A percentile compares a stretch with the other conserved stretches of the same genome.
Conservation (phyloP, 2,113 vertebrate genomes). For the Toxotes chatareus region DNA sequence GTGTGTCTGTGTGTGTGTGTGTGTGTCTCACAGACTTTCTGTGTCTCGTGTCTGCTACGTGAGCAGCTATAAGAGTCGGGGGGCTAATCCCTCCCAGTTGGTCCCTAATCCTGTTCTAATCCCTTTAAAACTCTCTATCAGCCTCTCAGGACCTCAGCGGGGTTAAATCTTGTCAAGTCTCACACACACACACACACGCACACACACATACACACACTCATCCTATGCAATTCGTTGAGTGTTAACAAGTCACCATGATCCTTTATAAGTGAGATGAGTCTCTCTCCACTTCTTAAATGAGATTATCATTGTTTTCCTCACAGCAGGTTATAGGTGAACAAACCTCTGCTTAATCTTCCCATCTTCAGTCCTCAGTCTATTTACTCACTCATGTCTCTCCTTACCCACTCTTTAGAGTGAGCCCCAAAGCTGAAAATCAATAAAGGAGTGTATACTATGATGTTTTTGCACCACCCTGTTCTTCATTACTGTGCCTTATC, state of each 20-base stretch:
- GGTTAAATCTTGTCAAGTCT: slow-evolving; percentile 64
- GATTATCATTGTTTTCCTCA: slow-evolving; percentile 22
- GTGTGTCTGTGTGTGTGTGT: slow-evolving; percentile 8
- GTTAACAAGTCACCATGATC: slow-evolving; percentile 32
- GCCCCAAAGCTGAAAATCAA: no score
- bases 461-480: no score
- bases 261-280: slow-evolving; percentile 35
- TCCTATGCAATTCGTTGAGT: neutral
- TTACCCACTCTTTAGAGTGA: neutral
- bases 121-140: slow-evolving; percentile 78
- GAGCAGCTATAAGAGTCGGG: slow-evolving; percentile 61
- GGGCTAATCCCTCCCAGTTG: slow-evolving; percentile 76
- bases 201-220: slow-evolving; percentile 27
- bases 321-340: neutral
- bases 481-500: no score
- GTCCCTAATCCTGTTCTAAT: slow-evolving; percentile 79
- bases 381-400: neutral
- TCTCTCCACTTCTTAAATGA: slow-evolving; percentile 19
- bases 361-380: neutral
- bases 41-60: slow-evolving; percentile 48
- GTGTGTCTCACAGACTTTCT: slow-evolving; percentile 5
- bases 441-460: no score
- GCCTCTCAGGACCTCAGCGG: slow-evolving; percentile 60
- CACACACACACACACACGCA: slow-evolving; percentile 4
- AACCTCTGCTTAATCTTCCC: neutral